Evolutionary conservation across 2,888 invertebrate species (phyloP), one percentile per base, ranked within the genome.

Genomic region (Eudemis profundana): DNA sequence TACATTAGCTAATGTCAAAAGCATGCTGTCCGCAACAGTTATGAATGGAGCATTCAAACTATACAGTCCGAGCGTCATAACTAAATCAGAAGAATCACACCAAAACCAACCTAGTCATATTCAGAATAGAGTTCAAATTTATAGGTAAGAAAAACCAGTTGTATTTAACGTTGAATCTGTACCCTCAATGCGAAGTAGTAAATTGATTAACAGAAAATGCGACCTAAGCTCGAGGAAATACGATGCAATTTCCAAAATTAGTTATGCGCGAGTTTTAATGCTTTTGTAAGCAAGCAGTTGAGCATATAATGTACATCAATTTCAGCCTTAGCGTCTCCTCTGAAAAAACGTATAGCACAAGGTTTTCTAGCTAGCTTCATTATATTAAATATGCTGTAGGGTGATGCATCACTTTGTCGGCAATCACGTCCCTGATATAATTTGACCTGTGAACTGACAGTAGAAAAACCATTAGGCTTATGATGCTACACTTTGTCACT

Each of bases 261-360:
- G 7, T 3, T 7, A 1, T 1, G 1, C 12, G 0, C 14, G 7
- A 51, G 51, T 21, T 51, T 21, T 19, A 36, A n/a, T 21, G 14
- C 33, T 38, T 21, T 38, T 8, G 15, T 8, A 36, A 36, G 7
- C 12, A 51, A 38, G 51, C 19, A 21, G 33, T 36, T 14, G 51
- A 50, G 50, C 33, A 33, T 50, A 50, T 50, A 50, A 50, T 51
- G 21, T 51, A 51, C 36, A 51, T 51, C 51, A 51, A 38, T 51
- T 51, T 33, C 51, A 51, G 14, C 33, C 4, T 17, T 21, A 21
- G 51, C 14, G 14, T 5, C 14, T n/a, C 21, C 8, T 19, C n/a
- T 14, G 14, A n/a, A n/a, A n/a, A n/a, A n/a, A n/a, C n/a, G n/a
- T n/a, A n/a, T n/a, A n/a, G n/a, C n/a, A n/a, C n/a, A n/a, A n/a